Evolutionary conservation across 30 jellyfish, hydroid and myxozoan genomes (phyloP).

Genomic region (Cassiopea xamachana): DNA sequence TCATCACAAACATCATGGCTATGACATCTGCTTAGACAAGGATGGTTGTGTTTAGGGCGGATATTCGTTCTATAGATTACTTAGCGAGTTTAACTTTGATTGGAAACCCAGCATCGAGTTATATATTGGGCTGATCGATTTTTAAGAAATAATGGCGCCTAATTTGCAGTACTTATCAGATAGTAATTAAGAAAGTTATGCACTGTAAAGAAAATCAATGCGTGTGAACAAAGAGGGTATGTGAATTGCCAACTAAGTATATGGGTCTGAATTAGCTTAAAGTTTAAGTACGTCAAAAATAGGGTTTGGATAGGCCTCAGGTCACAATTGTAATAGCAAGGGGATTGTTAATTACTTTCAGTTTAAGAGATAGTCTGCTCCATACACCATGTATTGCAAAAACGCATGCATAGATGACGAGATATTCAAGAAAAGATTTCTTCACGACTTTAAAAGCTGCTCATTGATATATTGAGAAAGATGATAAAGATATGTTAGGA

Average conservation of each 20-base stretch:
- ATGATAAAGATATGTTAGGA: too few relatives aligned
- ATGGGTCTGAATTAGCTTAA: neutral
- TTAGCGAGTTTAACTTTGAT: neutral
- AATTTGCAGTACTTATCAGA: neutral
- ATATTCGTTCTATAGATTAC: neutral
- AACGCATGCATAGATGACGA: too few relatives aligned
- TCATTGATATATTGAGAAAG: too few relatives aligned
- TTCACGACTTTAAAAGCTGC: too few relatives aligned
- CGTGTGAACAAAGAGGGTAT: neutral
- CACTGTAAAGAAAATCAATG: neutral
- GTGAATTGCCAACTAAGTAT: neutral
- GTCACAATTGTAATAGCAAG: neutral
- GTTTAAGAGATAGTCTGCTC: neutral
- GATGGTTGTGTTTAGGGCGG: neutral
- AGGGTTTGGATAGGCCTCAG: neutral
- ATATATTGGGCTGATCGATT: neutral
- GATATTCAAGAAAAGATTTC: too few relatives aligned
- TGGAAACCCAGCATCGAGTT: neutral
- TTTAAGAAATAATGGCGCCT: conserved; percentile 4
- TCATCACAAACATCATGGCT: neutral
- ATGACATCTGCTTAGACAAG: neutral
- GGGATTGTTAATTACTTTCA: neutral
- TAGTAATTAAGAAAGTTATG: neutral
- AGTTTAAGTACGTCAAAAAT: neutral
- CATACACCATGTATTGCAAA: too few relatives aligned